Conservation (phyloP, 64 coral and sea anemone genomes). For the Stichodactyla mertensii region DNA sequence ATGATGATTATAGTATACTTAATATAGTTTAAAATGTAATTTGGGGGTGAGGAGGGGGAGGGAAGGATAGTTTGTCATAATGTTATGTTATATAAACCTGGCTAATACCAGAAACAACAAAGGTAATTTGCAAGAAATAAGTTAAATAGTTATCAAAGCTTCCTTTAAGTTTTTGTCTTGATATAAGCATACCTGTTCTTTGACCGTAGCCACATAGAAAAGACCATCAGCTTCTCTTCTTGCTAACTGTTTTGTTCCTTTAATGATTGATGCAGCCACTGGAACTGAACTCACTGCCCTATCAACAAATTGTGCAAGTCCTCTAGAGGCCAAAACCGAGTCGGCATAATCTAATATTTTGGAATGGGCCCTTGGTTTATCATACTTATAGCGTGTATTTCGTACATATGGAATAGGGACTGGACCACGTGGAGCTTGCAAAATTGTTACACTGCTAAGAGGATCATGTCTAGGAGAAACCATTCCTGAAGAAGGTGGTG, state of each 20-base stretch:
- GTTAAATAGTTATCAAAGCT: too few species aligned
- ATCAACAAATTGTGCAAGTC: constrained; percentile 60
- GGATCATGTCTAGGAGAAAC: constrained; percentile 70
- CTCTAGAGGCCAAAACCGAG: constrained; percentile 78
- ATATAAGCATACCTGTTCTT: constrained; percentile 56
- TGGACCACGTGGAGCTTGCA: constrained; percentile 55
- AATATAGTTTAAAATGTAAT: too few species aligned
- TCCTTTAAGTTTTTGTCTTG: background rate
- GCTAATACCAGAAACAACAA: too few species aligned
- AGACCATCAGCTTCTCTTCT: constrained; percentile 84
- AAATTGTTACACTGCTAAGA: constrained; percentile 36
- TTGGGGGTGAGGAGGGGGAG: too few species aligned
- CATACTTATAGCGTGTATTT: constrained; percentile 48
- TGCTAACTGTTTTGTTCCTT: constrained; percentile 76
- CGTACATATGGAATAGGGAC: constrained; percentile 72
- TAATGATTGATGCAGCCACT: constrained; percentile 87
- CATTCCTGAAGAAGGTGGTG: constrained; percentile 71
- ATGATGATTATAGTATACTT: background rate
- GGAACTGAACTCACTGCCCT: constrained; percentile 41
- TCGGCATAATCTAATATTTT: constrained; percentile 89
- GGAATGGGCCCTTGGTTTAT: constrained; percentile 55
- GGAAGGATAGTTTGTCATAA: too few species aligned
- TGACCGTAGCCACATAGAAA: constrained; percentile 75
- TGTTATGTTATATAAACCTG: too few species aligned
- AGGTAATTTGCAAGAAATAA: too few species aligned